Base-by-base conservation (phyloP, 2,888 invertebrate species). In the Nomada flava region DNA sequence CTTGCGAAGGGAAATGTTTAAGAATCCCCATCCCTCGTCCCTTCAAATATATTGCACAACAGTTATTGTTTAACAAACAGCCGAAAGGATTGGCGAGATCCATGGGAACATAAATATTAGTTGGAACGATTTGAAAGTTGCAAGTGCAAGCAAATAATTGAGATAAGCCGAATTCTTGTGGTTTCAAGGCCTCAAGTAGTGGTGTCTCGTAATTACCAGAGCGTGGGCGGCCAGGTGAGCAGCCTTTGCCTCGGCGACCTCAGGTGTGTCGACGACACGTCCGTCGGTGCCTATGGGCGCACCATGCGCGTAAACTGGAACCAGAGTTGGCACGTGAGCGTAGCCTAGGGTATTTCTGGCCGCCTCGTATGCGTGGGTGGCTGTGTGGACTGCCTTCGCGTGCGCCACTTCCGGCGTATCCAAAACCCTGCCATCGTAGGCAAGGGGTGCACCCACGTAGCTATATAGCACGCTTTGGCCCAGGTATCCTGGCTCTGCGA, bases 341-440 rank as follows among this genome's bases (percentile, higher is more conserved):
- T 88, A 86, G 23, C 89, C 86, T 1, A 86, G 74, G 20, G 85
- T 76, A 67, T 91, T 90, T 65, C 90, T 90, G 64, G 92, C 91
- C 63, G 93, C 91, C 81, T 93, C 94, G 86, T 92, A 91, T 15
- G 92, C 94, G 82, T 93, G 92, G 50, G 92, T 93, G n/a, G 92
- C 92, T 9, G 93, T 91, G 88, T 95, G 94, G 29, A 92, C 93
- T 36, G 93, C 94, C 83, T 94, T 94, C 69, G 95, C 95, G 81
- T 93, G 94, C 36, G 93, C 93, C 13, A 95, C 92, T 81, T 92
- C 92, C 55, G 92, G 92, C 1, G 92, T 91, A 75, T 92, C 92
- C 77, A 90, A 80, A 64, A 92, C 89, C 55, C 89, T 87, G 18
- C 92, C 92, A 53, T 91, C 91, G 44, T 86, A 85, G n/a, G 86